Conservation (phyloP, 2,113 vertebrate species). For the Dipodomys stephensi region DNA sequence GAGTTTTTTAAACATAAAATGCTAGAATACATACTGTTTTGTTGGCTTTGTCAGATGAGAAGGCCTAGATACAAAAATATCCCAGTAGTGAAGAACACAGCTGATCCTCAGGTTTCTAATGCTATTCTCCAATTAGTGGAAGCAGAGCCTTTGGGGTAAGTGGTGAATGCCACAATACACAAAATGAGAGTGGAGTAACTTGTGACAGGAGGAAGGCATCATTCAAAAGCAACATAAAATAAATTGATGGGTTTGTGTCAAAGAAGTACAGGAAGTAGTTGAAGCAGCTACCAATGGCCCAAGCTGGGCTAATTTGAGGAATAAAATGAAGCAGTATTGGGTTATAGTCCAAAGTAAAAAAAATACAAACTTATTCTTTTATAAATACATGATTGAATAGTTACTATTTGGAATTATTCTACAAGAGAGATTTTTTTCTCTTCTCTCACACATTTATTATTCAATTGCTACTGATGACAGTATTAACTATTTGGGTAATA, state of each 20-base stretch:
- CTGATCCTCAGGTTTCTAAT: background rate
- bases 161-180: background rate
- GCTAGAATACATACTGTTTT: background rate
- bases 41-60: background rate
- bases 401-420: background rate
- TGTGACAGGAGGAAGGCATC: background rate
- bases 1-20: no score
- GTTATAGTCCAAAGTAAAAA: background rate
- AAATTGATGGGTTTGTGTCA: background rate
- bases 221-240: background rate
- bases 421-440: no score
- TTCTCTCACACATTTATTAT: no score
- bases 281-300: background rate
- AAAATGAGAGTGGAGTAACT: background rate
- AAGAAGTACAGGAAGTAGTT: background rate
- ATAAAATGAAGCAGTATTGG: background rate
- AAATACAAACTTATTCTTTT: background rate
- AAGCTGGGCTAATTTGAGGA: background rate
- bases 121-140: background rate
- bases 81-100: background rate
- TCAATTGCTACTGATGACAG: no score
- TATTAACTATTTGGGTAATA: no score
- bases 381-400: background rate
- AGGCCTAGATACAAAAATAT: background rate
- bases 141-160: background rate